Conservation (phyloP, 2,113 vertebrate genomes). For the Alexandromys fortis region DNA sequence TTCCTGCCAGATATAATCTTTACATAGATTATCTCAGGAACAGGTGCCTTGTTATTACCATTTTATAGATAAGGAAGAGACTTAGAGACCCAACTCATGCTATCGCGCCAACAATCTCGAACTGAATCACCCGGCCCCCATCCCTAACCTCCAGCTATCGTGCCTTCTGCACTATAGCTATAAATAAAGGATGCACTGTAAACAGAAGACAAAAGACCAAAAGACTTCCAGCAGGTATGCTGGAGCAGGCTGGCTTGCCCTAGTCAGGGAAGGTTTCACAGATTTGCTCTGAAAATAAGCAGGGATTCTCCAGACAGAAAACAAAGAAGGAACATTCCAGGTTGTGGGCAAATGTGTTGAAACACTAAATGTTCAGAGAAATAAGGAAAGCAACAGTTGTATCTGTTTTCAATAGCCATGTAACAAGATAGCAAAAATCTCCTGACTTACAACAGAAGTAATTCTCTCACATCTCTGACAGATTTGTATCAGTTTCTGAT, state of each 20-base stretch:
- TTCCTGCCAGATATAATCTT: background rate
- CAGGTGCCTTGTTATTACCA: background rate
- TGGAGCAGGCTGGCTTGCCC: background rate
- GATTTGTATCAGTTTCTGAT: too few species aligned
- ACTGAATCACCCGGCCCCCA: background rate
- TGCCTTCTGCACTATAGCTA: background rate
- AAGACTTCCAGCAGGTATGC: background rate
- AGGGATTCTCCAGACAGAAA: background rate
- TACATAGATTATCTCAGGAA: background rate
- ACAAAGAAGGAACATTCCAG: background rate
- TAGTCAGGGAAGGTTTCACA: background rate
- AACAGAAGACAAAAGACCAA: background rate
- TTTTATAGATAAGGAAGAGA: background rate
- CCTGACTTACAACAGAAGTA: background rate
- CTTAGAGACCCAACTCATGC: background rate
- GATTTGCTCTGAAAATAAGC: constrained; percentile 13
- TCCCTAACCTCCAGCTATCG: background rate
- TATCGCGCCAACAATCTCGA: background rate
- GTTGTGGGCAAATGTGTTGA: background rate
- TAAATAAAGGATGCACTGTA: background rate
- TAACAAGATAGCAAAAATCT: background rate
- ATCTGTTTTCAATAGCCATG: background rate
- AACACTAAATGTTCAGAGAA: background rate
- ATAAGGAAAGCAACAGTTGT: background rate
- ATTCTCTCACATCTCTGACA: background rate